phyloP scores from a whole-genome alignment of 1,140 invertebrate genomes.

The Trichonephila clavata region DNA sequence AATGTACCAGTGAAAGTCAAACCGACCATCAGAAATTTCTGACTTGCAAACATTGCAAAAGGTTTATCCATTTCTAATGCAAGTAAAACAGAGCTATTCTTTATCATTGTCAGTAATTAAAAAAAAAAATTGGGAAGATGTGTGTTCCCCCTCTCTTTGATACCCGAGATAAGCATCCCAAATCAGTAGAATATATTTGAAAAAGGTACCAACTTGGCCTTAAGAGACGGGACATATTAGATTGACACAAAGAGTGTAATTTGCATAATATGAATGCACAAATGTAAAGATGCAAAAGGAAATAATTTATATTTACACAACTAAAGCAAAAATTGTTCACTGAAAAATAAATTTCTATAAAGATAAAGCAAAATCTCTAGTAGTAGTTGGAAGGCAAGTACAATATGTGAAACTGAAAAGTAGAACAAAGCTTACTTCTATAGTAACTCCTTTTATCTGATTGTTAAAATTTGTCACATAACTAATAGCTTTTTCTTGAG shows the following conservation, averaged over 20 bases:
- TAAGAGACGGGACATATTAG: not conserved
- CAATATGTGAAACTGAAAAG: not conserved
- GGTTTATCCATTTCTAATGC: too few species aligned
- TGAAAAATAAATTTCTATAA: not conserved
- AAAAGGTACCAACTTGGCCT: not conserved
- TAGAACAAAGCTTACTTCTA: slow-evolving; percentile 81
- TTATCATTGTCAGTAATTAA: not conserved
- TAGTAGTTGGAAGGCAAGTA: too few species aligned
- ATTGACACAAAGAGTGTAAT: not conserved
- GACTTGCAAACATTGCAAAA: too few species aligned
- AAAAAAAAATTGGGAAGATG: not conserved
- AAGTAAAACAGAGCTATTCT: too few species aligned
- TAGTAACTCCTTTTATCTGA: slow-evolving; percentile 80
- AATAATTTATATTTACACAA: not conserved
- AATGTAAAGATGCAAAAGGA: not conserved
- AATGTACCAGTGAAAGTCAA: too few species aligned
- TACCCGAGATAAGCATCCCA: too few species aligned
- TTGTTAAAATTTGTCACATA: slow-evolving; percentile 85
- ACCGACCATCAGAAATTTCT: too few species aligned
- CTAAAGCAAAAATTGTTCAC: not conserved
- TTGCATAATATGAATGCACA: not conserved
- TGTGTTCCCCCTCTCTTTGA: too few species aligned
- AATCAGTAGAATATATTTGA: not conserved
- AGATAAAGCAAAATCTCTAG: not conserved
- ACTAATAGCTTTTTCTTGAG: slow-evolving; percentile 84